Evolutionary conservation across 30 jellyfish, hydroid and myxozoan species (phyloP).

Genomic region (Nemopilema nomurai): DNA sequence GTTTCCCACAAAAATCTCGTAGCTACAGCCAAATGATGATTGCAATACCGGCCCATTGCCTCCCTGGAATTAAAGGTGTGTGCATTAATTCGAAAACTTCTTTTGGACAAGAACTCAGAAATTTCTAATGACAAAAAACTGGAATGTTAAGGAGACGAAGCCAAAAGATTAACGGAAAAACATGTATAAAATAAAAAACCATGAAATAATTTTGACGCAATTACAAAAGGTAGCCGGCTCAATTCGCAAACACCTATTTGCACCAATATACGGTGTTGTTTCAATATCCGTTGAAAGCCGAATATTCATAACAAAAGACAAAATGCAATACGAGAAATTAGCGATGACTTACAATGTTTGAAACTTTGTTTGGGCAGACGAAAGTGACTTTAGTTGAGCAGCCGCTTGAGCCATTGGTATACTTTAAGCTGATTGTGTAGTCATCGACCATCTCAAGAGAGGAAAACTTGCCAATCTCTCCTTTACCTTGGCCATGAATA

Average conservation of each 20-base stretch:
- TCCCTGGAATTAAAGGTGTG: constrained; percentile 16
- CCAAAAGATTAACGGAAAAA: no score
- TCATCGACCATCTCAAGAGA: constrained; percentile 47
- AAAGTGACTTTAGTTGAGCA: constrained; percentile 75
- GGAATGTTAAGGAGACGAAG: no score
- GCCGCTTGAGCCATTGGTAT: constrained; percentile 29
- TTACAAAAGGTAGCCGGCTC: no score
- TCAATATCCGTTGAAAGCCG: no score
- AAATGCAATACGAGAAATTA: background rate
- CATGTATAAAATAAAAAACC: no score
- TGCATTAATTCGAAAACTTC: background rate
- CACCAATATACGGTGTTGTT: no score
- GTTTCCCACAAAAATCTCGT: constrained; percentile 76
- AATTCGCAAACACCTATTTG: no score
- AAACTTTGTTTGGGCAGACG: constrained; percentile 60
- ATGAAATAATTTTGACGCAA: no score
- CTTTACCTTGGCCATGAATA: constrained; percentile 31
- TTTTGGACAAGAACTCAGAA: no score
- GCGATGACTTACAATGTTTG: constrained; percentile 26
- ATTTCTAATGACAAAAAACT: no score
- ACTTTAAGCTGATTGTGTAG: constrained; percentile 38
- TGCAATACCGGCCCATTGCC: constrained; percentile 68
- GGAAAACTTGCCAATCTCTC: constrained; percentile 51
- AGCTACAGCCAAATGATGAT: constrained; percentile 41
- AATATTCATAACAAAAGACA: no score